Percentiles rank a stretch among this genome's conserved stretches.
phyloP scores from a whole-genome alignment of 2,888 invertebrate genomes.

The Dryocosmus kuriphilus region DNA sequence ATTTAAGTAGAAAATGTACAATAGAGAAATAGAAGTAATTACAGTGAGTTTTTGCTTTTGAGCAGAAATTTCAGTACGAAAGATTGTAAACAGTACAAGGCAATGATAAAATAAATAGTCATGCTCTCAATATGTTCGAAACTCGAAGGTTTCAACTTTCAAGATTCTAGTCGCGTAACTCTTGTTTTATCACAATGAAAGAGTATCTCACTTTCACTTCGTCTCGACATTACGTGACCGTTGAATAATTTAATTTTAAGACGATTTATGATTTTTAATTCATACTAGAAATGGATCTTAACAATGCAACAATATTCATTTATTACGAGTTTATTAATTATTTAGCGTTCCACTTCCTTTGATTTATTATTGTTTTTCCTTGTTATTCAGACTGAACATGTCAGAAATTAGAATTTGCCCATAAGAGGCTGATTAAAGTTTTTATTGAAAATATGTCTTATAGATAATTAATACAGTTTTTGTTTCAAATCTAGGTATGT shows the following conservation, averaged over 20 bases:
- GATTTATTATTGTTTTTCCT: no score
- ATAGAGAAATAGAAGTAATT: background rate
- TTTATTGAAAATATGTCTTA: background rate
- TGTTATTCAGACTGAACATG: no score
- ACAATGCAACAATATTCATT: no score
- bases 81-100: background rate
- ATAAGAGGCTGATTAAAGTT: no score
- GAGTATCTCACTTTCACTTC: constrained; percentile 2
- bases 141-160: background rate
- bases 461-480: constrained; percentile 17
- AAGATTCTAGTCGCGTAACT: background rate
- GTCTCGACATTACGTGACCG: background rate
- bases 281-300: background rate
- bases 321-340: no score
- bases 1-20: background rate
- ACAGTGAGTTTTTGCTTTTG: background rate
- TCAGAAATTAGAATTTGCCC: no score
- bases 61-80: background rate
- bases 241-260: constrained; percentile 3
- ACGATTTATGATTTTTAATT: background rate
- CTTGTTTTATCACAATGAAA: background rate
- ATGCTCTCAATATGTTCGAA: background rate
- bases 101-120: background rate
- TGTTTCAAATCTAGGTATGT: constrained; percentile 74
- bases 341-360: no score